These are phyloP conservation scores for Agapornis canus DNA, from an alignment of 2,797 vertebrate species.

Conservation along the genomic window DNA sequence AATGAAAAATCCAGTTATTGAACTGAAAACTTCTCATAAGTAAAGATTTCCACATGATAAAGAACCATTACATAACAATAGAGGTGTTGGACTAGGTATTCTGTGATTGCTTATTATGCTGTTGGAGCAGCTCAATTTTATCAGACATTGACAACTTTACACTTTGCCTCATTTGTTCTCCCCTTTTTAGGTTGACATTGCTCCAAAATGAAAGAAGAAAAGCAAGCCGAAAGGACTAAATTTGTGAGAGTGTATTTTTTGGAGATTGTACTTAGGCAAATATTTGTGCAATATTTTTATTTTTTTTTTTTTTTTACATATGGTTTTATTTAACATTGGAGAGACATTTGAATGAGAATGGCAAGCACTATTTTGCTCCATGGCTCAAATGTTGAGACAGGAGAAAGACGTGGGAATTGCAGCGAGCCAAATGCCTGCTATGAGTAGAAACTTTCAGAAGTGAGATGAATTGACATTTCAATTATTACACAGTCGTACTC, in stretches of 20 bases:
- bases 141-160: background rate
- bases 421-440: background rate
- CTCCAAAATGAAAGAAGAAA: background rate
- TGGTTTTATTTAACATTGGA: background rate
- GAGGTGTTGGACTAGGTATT: background rate
- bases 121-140: background rate
- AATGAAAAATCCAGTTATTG: background rate
- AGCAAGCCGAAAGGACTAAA: background rate
- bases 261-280: background rate
- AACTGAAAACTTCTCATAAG: background rate
- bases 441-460: background rate
- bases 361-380: background rate
- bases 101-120: background rate
- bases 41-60: background rate
- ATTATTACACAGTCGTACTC: background rate
- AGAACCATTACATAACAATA: background rate
- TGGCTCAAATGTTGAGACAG: background rate
- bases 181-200: background rate
- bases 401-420: background rate
- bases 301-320: background rate
- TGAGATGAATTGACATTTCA: conserved; percentile 2
- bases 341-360: background rate
- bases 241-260: background rate
- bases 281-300: background rate
- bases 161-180: background rate